Conservation (phyloP, 92 coral and sea anemone species). For the Palythoa caribaeorum region DNA sequence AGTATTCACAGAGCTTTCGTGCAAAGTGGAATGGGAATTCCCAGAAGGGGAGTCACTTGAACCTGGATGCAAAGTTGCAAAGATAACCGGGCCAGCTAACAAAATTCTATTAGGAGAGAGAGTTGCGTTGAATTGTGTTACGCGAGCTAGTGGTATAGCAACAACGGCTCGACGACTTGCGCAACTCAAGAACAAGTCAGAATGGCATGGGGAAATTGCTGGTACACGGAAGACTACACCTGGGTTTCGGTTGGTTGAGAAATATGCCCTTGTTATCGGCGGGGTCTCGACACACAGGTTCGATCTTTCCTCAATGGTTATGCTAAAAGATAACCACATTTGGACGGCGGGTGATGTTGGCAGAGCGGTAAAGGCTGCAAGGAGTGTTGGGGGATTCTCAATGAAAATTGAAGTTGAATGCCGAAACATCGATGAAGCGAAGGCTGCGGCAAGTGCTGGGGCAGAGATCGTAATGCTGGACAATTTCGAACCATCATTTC, state of each 20-base stretch:
- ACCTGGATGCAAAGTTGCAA: constrained; percentile 81
- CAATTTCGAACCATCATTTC: constrained; percentile 84
- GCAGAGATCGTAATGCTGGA: constrained; percentile 96
- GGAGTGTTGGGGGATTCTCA: constrained; percentile 92
- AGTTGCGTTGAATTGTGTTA: constrained; percentile 89
- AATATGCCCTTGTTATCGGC: constrained; percentile 92
- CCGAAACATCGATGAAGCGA: constrained; percentile 91
- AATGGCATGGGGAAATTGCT: constrained; percentile 95
- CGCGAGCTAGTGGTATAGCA: constrained; percentile 97
- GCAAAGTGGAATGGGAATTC: constrained; percentile 88
- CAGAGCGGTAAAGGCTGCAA: constrained; percentile 86
- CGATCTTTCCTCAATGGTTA: constrained; percentile 94
- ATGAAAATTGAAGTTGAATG: constrained; percentile 98
- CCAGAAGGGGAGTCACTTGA: constrained; percentile 81
- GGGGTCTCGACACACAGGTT: constrained; percentile 96
- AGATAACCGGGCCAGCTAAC: constrained; percentile 90
- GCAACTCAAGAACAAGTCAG: constrained; percentile 67
- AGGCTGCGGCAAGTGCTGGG: constrained; percentile 86
- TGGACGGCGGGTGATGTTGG: constrained; percentile 89
- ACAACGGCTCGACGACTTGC: constrained; percentile 79
- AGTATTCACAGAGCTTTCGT: constrained; percentile 88
- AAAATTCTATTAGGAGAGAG: constrained; percentile 93
- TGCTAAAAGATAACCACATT: constrained; percentile 98
- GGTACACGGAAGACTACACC: constrained; percentile 99
- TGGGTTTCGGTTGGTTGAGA: constrained; percentile 96